Evolutionary conservation across 2,888 invertebrate species (phyloP).

Genomic region (Miltochrista miniata): DNA sequence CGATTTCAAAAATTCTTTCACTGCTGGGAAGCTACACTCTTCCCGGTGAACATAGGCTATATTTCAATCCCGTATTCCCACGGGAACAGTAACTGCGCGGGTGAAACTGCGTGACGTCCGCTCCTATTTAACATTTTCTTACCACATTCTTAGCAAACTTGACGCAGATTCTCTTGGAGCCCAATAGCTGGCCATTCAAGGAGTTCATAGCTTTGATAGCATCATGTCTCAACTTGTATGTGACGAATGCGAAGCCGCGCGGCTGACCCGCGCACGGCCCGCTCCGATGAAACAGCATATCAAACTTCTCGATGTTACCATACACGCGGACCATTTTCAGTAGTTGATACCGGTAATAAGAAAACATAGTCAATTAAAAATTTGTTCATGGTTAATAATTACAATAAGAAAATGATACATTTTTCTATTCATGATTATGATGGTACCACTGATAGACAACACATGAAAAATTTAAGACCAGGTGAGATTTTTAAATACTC

Average conservation of each 20-base stretch:
- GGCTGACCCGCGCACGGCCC: conserved; percentile 95
- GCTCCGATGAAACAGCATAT: conserved; percentile 96
- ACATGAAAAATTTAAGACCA: too few relatives aligned
- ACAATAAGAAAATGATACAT: too few relatives aligned
- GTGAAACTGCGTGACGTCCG: too few relatives aligned
- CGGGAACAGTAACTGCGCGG: too few relatives aligned
- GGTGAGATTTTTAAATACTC: too few relatives aligned
- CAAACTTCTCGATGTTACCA: conserved; percentile 97
- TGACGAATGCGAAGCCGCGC: conserved; percentile 96
- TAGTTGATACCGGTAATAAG: conserved; percentile 95
- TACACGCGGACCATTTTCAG: conserved; percentile 97
- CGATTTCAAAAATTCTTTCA: too few relatives aligned
- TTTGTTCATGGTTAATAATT: conserved; percentile 6
- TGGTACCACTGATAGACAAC: too few relatives aligned
- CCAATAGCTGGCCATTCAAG: conserved; percentile 89
- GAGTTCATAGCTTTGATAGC: conserved; percentile 88
- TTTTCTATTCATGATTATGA: too few relatives aligned
- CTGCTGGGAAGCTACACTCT: too few relatives aligned
- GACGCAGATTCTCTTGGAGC: conserved; percentile 90
- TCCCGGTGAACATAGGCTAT: too few relatives aligned
- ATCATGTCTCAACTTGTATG: conserved; percentile 87
- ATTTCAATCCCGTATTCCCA: too few relatives aligned
- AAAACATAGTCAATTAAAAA: conserved; percentile 63
- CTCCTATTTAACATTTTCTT: conserved; percentile 33
- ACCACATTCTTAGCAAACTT: conserved; percentile 91